A percentile compares a stretch with the other conserved stretches of the same genome.
Evolutionary conservation across 1,140 invertebrate species (phyloP).

Genomic region (Heterodera carotae): DNA sequence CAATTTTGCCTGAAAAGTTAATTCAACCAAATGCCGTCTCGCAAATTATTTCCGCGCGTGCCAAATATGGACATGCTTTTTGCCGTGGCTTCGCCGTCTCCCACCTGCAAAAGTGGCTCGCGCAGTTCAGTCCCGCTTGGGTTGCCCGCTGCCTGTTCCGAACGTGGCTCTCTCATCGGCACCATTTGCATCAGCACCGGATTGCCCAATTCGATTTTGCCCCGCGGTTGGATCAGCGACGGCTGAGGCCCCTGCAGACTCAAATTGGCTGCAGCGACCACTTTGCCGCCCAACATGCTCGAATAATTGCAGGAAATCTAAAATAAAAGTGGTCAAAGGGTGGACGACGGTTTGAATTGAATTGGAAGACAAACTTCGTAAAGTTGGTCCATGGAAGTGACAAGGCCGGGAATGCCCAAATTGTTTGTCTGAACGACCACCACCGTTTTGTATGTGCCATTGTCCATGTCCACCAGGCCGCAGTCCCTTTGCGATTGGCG

Average conservation of each 20-base stretch:
- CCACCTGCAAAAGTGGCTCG: constrained; percentile 49
- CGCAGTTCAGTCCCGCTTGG: constrained; percentile 22
- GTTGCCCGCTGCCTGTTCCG: constrained; percentile 26
- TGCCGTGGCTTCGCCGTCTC: background rate
- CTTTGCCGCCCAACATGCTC: constrained; percentile 61
- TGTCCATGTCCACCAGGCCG: constrained; percentile 58
- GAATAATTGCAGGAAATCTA: constrained; percentile 56
- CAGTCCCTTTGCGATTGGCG: constrained; percentile 56
- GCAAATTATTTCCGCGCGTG: constrained; percentile 23
- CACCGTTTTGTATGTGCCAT: constrained; percentile 65
- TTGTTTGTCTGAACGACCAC: constrained; percentile 65
- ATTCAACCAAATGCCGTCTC: background rate
- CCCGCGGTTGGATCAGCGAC: constrained; percentile 63
- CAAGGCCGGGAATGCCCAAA: constrained; percentile 64
- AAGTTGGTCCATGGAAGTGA: constrained; percentile 65
- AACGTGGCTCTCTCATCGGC: constrained; percentile 13
- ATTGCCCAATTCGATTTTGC: constrained; percentile 65
- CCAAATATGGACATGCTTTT: constrained; percentile 6
- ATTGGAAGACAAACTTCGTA: constrained; percentile 54
- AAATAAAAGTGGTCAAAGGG: background rate
- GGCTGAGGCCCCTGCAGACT: constrained; percentile 63
- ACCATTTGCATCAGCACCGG: constrained; percentile 64
- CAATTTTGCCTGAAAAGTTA: constrained; percentile 57
- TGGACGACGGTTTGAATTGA: background rate
- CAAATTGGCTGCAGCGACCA: constrained; percentile 62